phyloP scores from a whole-genome alignment of 2,888 invertebrate genomes.

The Erebia palarica region DNA sequence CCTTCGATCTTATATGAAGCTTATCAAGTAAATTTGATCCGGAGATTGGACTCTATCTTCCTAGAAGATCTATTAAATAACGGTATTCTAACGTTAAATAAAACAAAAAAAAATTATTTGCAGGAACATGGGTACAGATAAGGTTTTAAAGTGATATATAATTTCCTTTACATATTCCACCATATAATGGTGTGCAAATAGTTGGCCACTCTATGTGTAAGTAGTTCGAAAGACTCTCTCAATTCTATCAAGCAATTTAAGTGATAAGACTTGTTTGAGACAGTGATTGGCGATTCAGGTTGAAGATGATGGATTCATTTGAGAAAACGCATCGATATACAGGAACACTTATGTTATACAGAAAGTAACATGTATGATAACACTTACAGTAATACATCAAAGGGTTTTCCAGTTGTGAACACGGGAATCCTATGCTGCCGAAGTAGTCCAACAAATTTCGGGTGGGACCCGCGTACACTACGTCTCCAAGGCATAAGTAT shows the following conservation, averaged over 20 bases:
- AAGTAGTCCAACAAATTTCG: slow-evolving; percentile 97
- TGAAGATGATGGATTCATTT: background rate
- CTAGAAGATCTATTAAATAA: no score
- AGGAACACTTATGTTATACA: background rate
- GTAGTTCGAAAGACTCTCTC: no score
- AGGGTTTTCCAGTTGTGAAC: slow-evolving; percentile 97
- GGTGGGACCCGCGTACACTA: slow-evolving; percentile 95
- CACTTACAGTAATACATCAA: slow-evolving; percentile 97
- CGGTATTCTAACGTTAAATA: no score
- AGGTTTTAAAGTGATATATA: no score
- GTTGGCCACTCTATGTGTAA: no score
- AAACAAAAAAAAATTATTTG: no score
- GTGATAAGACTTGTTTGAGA: background rate
- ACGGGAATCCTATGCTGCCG: slow-evolving; percentile 96
- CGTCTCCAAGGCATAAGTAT: slow-evolving; percentile 94
- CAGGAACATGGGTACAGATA: no score
- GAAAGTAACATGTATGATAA: background rate
- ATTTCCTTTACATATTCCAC: no score
- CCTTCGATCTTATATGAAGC: no score
- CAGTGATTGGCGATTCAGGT: background rate
- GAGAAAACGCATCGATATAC: background rate
- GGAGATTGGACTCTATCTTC: no score
- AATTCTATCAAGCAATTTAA: background rate
- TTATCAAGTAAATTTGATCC: no score
- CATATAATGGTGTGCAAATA: no score